These are phyloP conservation scores for Seira ritae DNA, from an alignment of 2,888 invertebrate species.

Conservation along the genomic window DNA sequence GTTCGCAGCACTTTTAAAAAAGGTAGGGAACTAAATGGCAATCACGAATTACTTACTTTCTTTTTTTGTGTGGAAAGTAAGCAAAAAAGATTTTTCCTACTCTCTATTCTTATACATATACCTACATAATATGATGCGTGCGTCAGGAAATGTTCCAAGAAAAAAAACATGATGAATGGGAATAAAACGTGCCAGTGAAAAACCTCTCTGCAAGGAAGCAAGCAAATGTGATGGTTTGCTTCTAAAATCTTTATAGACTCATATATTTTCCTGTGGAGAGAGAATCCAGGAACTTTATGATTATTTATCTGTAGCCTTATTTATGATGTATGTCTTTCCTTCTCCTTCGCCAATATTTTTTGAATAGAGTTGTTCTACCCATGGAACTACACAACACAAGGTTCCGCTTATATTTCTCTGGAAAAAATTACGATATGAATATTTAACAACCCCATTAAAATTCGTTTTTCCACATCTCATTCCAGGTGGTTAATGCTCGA, in stretches of 20 bases:
- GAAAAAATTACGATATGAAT: not conserved
- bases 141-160: constrained; percentile 18
- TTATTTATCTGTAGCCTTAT: constrained; percentile 1
- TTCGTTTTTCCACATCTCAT: too few relatives aligned
- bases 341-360: not conserved
- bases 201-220: not conserved
- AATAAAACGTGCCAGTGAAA: constrained; percentile 31
- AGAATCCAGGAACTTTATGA: not conserved
- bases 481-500: too few relatives aligned
- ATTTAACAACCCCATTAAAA: too few relatives aligned
- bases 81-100: too few relatives aligned
- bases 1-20: too few relatives aligned
- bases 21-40: too few relatives aligned
- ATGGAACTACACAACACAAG: too few relatives aligned
- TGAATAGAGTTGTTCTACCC: too few relatives aligned
- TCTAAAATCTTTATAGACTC: constrained; percentile 9
- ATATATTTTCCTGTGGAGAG: not conserved
- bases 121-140: not conserved
- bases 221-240: not conserved
- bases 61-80: not conserved
- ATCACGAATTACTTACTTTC: too few relatives aligned
- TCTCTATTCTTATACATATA: too few relatives aligned
- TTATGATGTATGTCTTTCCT: not conserved
- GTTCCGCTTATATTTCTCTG: not conserved
- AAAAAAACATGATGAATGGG: constrained; percentile 52